phyloP scores from a whole-genome alignment of 2,797 vertebrate genomes.

The Potorous gilbertii region DNA sequence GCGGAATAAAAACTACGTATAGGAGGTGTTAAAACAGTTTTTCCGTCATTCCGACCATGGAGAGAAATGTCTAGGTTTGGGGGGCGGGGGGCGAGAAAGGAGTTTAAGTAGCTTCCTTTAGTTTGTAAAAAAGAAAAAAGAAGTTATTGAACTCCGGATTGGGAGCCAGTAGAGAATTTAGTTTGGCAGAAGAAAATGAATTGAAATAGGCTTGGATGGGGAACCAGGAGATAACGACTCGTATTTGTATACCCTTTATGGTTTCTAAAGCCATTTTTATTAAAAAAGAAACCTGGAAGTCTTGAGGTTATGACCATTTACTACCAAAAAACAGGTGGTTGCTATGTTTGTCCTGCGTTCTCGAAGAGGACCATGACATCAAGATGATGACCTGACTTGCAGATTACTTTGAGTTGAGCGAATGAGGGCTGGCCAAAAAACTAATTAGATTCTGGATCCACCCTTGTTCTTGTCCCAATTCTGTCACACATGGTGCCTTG shows the following conservation, averaged over 20 bases:
- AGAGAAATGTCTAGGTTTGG: not conserved
- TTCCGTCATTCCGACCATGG: not conserved
- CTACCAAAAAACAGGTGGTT: too few species aligned
- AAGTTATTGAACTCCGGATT: not conserved
- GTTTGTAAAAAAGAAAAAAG: not conserved
- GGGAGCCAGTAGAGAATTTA: not conserved
- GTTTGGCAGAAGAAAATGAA: not conserved
- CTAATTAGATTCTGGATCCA: not conserved
- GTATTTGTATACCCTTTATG: not conserved
- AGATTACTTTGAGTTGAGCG: too few species aligned
- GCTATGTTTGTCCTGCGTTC: too few species aligned
- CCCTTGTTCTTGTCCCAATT: not conserved
- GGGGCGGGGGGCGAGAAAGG: not conserved
- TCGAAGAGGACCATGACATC: too few species aligned
- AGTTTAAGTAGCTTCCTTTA: not conserved
- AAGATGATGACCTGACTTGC: too few species aligned
- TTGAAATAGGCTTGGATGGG: not conserved
- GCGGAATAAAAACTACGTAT: not conserved
- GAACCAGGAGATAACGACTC: not conserved
- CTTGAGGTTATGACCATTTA: not conserved
- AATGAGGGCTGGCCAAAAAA: too few species aligned
- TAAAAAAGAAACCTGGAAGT: not conserved
- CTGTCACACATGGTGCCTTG: not conserved
- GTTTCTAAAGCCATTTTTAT: not conserved
- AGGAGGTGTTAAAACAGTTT: not conserved